A percentile compares a stretch with the other conserved stretches of the same genome.
phyloP scores from a whole-genome alignment of 2,888 invertebrate genomes.

The Norana najaformis region DNA sequence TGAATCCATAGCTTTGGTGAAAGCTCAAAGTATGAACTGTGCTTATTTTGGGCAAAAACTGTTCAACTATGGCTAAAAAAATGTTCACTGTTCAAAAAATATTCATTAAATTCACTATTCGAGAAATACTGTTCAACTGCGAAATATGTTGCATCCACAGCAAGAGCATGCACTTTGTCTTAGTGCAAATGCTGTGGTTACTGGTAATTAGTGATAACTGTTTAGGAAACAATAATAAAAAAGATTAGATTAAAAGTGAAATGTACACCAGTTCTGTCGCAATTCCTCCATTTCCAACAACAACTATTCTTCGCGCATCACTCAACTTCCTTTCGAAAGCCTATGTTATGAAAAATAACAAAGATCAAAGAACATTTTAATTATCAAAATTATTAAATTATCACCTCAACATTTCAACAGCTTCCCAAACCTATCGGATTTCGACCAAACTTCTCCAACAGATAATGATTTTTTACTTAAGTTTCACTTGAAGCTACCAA shows the following conservation, averaged over 20 bases:
- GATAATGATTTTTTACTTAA: no score
- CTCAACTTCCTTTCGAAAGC: constrained; percentile 67
- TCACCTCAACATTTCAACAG: neutral
- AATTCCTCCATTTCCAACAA: constrained; percentile 97
- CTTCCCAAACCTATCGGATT: no score
- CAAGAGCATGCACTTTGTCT: neutral
- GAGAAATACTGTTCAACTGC: neutral
- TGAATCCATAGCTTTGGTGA: neutral
- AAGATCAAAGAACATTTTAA: neutral
- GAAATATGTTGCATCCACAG: neutral
- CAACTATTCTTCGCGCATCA: constrained; percentile 73
- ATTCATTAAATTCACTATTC: no score
- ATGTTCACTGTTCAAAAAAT: no score
- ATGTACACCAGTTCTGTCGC: constrained; percentile 86
- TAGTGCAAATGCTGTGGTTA: no score
- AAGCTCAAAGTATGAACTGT: neutral
- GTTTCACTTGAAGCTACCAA: no score
- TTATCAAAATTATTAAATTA: neutral
- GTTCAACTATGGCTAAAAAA: no score
- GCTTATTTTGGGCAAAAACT: no score
- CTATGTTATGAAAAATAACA: constrained; percentile 33
- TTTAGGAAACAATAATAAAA: neutral
- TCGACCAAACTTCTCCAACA: no score
- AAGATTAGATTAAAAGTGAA: neutral
- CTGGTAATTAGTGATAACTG: neutral